Evolutionary conservation across 2,888 invertebrate genomes (phyloP), one percentile per base, ranked within the genome.

Genomic region (Glaucopsyche alexis): DNA sequence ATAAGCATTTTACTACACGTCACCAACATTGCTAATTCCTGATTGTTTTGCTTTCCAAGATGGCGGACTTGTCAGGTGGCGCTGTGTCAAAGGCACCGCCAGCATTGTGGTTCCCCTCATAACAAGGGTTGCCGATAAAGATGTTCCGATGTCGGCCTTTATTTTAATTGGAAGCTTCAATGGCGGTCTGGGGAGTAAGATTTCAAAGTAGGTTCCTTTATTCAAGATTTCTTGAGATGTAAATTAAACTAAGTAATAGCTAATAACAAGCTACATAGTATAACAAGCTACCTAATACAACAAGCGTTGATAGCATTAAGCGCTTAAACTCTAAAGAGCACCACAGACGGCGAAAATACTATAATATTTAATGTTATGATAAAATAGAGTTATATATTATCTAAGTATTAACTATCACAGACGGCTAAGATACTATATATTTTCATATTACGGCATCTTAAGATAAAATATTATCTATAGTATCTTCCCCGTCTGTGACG

Each of bases 21-120:
- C 55, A 55, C 55, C 29, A 38, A 60, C 64, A 71, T 71, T 64
- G 60, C 64, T 40, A 47, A 45, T 42, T 71, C 45, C 60, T 60
- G 29, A 60, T 60, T 60, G 60, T 60, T 60, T 60, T 60, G 60
- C 19, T 60, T 60, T 60, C 29, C 29, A 60, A 60, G 38, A 60
- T 60, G 60, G 60, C 60, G 60, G 42, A 13, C 60, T 50, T 13
- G 19, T 60, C 60, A 60, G 60, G 60, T 69, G 67, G 67, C 67
- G 29, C 7, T 16, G 14, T 69, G 8, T 69, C 47, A 89, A 90
- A 84, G 75, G 74, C 77, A 85, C 89, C 89, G 88, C 79, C 67
- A 78, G 80, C 83, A 86, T 88, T 87, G 84, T 79, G 78, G 75
- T 76, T 77, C 76, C 77, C 78, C 75, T 77, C 75, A 84, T 85